These are phyloP conservation scores for Colossoma macropomum DNA, from an alignment of 2,113 vertebrate genomes.

Conservation along the genomic window DNA sequence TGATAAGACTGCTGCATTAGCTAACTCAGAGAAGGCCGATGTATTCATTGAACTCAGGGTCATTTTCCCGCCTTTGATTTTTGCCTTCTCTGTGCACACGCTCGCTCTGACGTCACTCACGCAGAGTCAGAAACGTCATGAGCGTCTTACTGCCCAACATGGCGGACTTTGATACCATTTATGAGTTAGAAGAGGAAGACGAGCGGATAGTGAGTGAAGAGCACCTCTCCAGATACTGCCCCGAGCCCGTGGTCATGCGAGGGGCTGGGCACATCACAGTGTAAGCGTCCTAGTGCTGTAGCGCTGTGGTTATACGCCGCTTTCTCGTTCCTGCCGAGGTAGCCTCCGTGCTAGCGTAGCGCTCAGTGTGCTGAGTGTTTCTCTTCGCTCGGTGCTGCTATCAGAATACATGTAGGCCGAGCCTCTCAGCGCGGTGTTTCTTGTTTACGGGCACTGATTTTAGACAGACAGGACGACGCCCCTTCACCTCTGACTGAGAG, in stretches of 20 bases:
- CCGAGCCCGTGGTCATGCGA: constrained; percentile 93
- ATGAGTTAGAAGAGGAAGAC: constrained; percentile 95
- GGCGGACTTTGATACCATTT: constrained; percentile 99
- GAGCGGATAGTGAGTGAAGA: constrained; percentile 91
- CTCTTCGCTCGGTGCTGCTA: constrained; percentile 29
- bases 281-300: constrained; percentile 79
- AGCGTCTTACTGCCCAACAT: constrained; percentile 95
- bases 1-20: too few relatives aligned
- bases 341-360: constrained; percentile 54
- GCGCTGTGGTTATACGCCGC: constrained; percentile 31
- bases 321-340: constrained; percentile 32
- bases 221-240: constrained; percentile 85
- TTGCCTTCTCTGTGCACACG: constrained; percentile 44
- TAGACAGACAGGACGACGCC: constrained; percentile 10
- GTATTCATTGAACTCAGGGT: background rate
- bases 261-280: constrained; percentile 97
- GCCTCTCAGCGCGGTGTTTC: background rate
- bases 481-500: background rate
- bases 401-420: constrained; percentile 44
- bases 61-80: background rate
- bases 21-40: too few relatives aligned
- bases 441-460: constrained; percentile 12
- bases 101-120: constrained; percentile 35
- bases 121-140: constrained; percentile 82
- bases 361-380: constrained; percentile 31